Conservation (phyloP, 2,888 invertebrate species). For the Heliconius charithonia region DNA sequence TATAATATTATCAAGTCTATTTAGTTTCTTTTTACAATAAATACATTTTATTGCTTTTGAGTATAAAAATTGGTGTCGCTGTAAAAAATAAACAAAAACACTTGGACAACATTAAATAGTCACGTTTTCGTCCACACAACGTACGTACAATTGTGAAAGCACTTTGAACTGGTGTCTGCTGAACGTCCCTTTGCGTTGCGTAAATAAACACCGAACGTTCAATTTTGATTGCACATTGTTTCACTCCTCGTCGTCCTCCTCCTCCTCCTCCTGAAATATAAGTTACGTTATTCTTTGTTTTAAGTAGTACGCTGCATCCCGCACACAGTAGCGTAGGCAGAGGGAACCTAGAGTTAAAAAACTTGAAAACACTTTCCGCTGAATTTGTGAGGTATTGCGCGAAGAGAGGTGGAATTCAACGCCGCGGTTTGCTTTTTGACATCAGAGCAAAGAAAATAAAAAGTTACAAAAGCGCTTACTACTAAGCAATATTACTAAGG, state of each 20-base stretch:
- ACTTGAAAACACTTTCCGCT: too few relatives aligned
- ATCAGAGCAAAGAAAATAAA: too few relatives aligned
- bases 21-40: slow-evolving; percentile 80
- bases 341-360: too few relatives aligned
- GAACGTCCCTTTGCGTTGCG: slow-evolving; percentile 51
- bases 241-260: slow-evolving; percentile 63
- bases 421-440: too few relatives aligned
- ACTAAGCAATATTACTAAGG: too few relatives aligned
- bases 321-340: too few relatives aligned
- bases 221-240: slow-evolving; percentile 72
- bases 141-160: slow-evolving; percentile 60
- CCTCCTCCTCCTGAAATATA: not conserved
- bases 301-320: not conserved
- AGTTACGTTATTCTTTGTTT: not conserved
- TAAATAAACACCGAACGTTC: slow-evolving; percentile 59
- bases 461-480: too few relatives aligned
- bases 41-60: slow-evolving; percentile 71
- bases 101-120: slow-evolving; percentile 67
- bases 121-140: slow-evolving; percentile 64
- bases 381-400: too few relatives aligned
- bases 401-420: too few relatives aligned
- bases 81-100: slow-evolving; percentile 73
- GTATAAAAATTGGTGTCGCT: slow-evolving; percentile 79
- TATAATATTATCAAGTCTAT: slow-evolving; percentile 73
- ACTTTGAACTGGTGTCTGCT: slow-evolving; percentile 65